A percentile compares a stretch with the other conserved stretches of the same genome.
Evolutionary conservation across 1,140 invertebrate genomes (phyloP).

Genomic region (Brachionus rubens): DNA sequence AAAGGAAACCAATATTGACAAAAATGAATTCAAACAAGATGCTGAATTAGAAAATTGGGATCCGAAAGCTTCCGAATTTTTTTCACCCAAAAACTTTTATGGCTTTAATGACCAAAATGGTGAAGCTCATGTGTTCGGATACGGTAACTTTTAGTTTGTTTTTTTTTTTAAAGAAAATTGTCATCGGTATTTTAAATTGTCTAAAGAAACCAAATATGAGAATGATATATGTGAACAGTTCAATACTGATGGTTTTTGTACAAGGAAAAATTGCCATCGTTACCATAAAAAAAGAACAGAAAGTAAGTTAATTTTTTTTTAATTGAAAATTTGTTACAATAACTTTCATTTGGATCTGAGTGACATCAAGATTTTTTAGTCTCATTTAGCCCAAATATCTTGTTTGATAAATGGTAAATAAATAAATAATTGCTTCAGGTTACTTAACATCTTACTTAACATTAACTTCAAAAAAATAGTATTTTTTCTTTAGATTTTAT

Average conservation of each 20-base stretch:
- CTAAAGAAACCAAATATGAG: conserved; percentile 10
- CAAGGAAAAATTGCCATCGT: background rate
- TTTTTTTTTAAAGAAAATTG: background rate
- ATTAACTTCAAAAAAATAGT: too few species aligned
- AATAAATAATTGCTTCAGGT: background rate
- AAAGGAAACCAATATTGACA: background rate
- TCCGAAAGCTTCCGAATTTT: background rate
- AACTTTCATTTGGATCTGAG: too few species aligned
- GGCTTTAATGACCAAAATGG: conserved; percentile 28
- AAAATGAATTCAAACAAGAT: background rate
- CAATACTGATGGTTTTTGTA: background rate
- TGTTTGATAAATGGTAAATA: too few species aligned
- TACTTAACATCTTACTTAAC: background rate
- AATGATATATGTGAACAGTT: conserved; percentile 24
- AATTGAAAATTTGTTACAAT: background rate
- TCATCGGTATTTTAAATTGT: background rate
- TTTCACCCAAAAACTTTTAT: conserved; percentile 18
- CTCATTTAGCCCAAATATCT: too few species aligned
- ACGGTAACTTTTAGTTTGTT: background rate
- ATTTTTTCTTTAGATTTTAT: too few species aligned
- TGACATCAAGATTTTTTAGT: too few species aligned
- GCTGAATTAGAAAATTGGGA: conserved; percentile 12
- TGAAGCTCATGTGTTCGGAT: background rate
- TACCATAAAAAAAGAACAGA: conserved; percentile 15
- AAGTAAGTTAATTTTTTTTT: background rate